Evolutionary conservation across 2,797 vertebrate species (phyloP).

Genomic region (Jordanella pulchra): DNA sequence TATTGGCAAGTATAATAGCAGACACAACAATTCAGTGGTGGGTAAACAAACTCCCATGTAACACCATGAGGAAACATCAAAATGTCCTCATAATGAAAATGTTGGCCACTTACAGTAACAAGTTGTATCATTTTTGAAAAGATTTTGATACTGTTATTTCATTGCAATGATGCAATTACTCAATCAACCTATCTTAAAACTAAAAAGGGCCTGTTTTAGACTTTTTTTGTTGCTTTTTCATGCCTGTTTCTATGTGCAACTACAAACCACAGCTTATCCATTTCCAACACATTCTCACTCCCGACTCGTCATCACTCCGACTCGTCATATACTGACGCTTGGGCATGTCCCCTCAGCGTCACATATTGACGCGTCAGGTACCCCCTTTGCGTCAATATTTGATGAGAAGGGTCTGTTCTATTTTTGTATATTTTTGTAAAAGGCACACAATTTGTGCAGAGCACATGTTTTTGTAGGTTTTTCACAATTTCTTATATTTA

Average conservation of each 20-base stretch:
- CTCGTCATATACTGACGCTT: too few species aligned
- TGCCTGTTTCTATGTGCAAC: conserved; percentile 77
- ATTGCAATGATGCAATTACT: conserved; percentile 15
- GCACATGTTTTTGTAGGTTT: too few species aligned
- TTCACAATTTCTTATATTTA: too few species aligned
- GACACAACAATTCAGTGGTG: conserved; percentile 2
- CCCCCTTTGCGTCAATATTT: too few species aligned
- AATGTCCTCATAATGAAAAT: neutral
- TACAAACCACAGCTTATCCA: conserved; percentile 78
- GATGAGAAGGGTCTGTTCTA: too few species aligned
- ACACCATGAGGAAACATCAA: conserved; percentile 1
- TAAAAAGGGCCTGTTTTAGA: conserved; percentile 60
- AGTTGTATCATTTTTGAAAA: neutral
- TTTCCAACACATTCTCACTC: too few species aligned
- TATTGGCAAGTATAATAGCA: neutral
- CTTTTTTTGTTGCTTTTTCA: conserved; percentile 73
- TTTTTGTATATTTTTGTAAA: too few species aligned
- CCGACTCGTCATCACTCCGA: too few species aligned
- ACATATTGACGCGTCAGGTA: too few species aligned
- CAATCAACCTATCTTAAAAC: conserved; percentile 53
- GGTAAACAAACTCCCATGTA: neutral
- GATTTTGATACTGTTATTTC: neutral
- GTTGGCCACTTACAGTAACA: conserved; percentile 8
- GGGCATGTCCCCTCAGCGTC: too few species aligned
- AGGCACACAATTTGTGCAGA: too few species aligned